These are phyloP conservation scores for Coryphaenoides rupestris DNA, from an alignment of 2,113 vertebrate genomes.

Conservation along the genomic window DNA sequence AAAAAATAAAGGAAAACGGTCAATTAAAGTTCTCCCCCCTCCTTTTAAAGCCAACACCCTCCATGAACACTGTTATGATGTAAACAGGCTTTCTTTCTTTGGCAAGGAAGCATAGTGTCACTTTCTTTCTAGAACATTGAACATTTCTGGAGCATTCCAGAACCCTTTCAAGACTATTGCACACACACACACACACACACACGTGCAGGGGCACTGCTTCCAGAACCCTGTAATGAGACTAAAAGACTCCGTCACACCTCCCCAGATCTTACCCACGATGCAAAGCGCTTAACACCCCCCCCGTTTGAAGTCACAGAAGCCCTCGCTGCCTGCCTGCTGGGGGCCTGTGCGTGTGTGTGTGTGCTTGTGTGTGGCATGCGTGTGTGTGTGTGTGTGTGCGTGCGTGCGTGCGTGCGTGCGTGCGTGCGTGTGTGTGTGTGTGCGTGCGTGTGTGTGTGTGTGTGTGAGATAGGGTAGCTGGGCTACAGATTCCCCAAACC, in stretches of 20 bases:
- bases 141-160: slow-evolving; percentile 51
- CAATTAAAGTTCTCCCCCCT: neutral
- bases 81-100: too few species aligned
- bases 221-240: slow-evolving; percentile 71
- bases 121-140: too few species aligned
- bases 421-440: too few species aligned
- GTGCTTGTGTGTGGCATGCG: slow-evolving; percentile 42
- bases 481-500: too few species aligned
- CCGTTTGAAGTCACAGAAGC: slow-evolving; percentile 71
- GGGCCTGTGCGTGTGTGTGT: slow-evolving; percentile 47
- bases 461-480: too few species aligned
- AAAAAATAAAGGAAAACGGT: slow-evolving; percentile 24
- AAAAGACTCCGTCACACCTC: slow-evolving; percentile 67
- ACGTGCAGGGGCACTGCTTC: too few species aligned
- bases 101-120: too few species aligned
- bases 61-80: too few species aligned
- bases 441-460: slow-evolving; percentile 34
- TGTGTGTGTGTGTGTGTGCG: slow-evolving; percentile 44
- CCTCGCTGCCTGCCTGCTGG: too few species aligned
- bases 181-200: too few species aligned
- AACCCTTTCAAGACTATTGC: too few species aligned
- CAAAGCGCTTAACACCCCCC: slow-evolving; percentile 69
- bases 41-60: neutral
- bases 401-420: slow-evolving; percentile 39
- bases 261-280: slow-evolving; percentile 72